These are phyloP conservation scores for Setipinna tenuifilis DNA, from an alignment of 2,797 vertebrate genomes.

Conservation along the genomic window DNA sequence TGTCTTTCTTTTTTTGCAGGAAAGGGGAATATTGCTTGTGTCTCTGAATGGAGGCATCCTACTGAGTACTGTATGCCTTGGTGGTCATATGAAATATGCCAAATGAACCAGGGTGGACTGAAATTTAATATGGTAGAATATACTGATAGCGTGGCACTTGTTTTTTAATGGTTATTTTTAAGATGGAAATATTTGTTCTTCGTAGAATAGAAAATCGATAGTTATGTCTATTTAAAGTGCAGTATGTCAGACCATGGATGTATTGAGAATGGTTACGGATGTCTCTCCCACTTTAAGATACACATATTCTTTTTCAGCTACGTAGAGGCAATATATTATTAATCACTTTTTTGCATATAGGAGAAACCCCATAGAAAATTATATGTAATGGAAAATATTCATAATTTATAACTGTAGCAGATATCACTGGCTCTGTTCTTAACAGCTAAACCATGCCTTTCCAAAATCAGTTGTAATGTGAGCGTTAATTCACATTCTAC, in stretches of 20 bases:
- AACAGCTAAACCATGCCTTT: constrained; percentile 38
- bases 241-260: constrained; percentile 37
- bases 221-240: constrained; percentile 67
- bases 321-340: constrained; percentile 53
- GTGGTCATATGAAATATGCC: constrained; percentile 76
- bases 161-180: constrained; percentile 60
- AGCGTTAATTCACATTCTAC: neutral
- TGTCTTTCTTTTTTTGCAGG: neutral
- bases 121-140: constrained; percentile 74
- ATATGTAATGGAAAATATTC: constrained; percentile 37
- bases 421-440: constrained; percentile 43
- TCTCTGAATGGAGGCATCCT: constrained; percentile 63
- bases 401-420: constrained; percentile 47
- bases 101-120: constrained; percentile 62
- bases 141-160: constrained; percentile 73
- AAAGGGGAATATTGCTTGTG: constrained; percentile 57
- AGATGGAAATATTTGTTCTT: constrained; percentile 61
- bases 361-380: constrained; percentile 38
- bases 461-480: constrained; percentile 38
- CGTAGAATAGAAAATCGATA: constrained; percentile 71
- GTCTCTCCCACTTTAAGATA: constrained; percentile 54
- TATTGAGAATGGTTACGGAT: constrained; percentile 29
- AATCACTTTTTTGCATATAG: constrained; percentile 55
- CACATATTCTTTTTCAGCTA: constrained; percentile 48
- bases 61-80: constrained; percentile 68